Base-by-base conservation (phyloP, 2,888 invertebrate species). In the Argyresthia goedartella region DNA sequence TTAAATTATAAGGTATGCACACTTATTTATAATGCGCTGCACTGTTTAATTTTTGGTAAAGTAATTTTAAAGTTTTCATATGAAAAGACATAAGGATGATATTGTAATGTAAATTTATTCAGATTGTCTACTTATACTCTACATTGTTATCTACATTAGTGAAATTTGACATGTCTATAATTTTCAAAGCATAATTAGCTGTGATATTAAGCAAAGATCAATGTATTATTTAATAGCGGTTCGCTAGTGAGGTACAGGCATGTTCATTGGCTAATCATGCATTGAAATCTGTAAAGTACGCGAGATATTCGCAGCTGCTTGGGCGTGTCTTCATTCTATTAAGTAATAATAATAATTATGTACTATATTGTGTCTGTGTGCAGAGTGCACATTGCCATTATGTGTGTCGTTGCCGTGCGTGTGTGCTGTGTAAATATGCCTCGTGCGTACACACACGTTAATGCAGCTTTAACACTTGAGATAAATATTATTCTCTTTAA, bases 1-100 rank as follows among this genome's bases (percentile, higher is more conserved):
- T 87, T 87, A 87, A 86, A 85, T 85, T 70, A 76, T 87, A 87
- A 87, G 87, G 76, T 81, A 84, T 87, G 87, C 87, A 87, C 87
- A 82, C 87, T 87, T 85, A 87, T 87, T 87, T 86, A 85, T 86
- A 85, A 86, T 86, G 85, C 85, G 85, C 86, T 84, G 87, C 87
- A 87, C 87, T 80, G 76, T 87, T 85, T 85, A 78, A 84, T 84
- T 86, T 85, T 84, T 85, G 81, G 82, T 84, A 82, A 81, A 70
- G 82, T 84, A 84, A 81, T 81, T 81, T 81, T 75, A 81, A 85
- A 85, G 66, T 79, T 79, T 82, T 85, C 85, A 85, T 78, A 84
- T 84, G 76, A 85, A 86, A 86, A 86, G 86, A 86, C 86, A 86
- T 25, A 25, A 25, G 25, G 25, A 25, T 86, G 86, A 86, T 85